Evolutionary conservation across 2,113 vertebrate species (phyloP), one percentile per base, ranked within the genome.

Genomic region (Misgurnus anguillicaudatus): DNA sequence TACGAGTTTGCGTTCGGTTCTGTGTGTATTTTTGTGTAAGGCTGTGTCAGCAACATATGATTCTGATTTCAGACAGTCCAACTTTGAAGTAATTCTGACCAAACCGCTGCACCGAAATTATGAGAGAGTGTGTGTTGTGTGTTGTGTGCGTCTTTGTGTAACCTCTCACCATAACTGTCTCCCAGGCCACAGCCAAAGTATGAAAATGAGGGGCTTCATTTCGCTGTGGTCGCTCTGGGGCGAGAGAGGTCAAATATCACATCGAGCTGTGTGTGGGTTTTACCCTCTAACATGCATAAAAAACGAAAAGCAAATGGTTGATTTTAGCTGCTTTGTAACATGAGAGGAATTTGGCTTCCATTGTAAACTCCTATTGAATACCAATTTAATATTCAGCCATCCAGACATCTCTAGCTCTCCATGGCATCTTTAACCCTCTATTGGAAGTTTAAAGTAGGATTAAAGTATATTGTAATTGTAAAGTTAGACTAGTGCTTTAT

Each of bases 191-290:
- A 77, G 75, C 58, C 38, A 58, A 82, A 82, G 80, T 77, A 82
- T 77, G 80, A 82, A 77, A 82, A 82, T 82, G 47, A 82, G 80
- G 62, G 58, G 74, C 65, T 82, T 82, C 67, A 45, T 72, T 70
- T 71, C 62, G 13, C 47, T 72, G 74, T 70, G 74, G 69, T 58
- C 38, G 68, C 63, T 74, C 19, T 51, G 48, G 79, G 65, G 61
- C 42, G 57, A 81, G 53, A 75, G 57, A 81, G 74, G 73, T 70
- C 74, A 70, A 48, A 62, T 53, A 53, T 77, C 64, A 62, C 58
- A 60, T 55, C 24, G 51, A 65, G 61, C 64, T 76, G 74, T 81
- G 58, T 77, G 66, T 81, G 77, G 42, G 62, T 75, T 14, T 62
- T 6, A 53, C 24, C 55, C 36, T 68, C 55, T 60, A 45, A 60